phyloP scores from a whole-genome alignment of 2,888 invertebrate species.

The Altica lythri region DNA sequence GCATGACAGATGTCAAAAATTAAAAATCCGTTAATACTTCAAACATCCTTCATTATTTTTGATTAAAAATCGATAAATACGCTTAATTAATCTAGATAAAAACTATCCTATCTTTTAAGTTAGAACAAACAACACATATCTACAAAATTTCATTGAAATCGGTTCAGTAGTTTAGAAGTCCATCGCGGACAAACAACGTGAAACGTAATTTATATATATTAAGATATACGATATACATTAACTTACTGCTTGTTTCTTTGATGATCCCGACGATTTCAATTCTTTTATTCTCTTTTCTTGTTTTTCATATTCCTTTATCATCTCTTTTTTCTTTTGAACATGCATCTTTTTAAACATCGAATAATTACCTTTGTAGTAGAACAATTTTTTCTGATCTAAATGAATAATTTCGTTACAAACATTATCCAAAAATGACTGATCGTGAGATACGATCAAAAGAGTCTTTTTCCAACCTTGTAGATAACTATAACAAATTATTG shows the following conservation, averaged over 20 bases:
- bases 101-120: no score
- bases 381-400: conserved; percentile 90
- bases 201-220: not conserved
- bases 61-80: no score
- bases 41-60: no score
- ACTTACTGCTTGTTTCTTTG: conserved; percentile 86
- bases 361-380: conserved; percentile 97
- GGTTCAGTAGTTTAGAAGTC: no score
- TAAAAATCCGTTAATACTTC: no score
- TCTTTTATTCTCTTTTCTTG: conserved; percentile 97
- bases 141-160: no score
- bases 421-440: conserved; percentile 99
- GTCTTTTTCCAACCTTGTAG: conserved; percentile 99
- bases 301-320: conserved; percentile 96
- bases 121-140: no score
- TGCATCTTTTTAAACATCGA: conserved; percentile 99
- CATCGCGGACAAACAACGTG: no score
- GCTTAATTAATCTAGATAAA: no score
- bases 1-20: no score
- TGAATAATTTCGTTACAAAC: conserved; percentile 99
- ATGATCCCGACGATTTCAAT: conserved; percentile 92
- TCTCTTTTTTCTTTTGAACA: conserved; percentile 92
- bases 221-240: conserved; percentile 1
- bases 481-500: conserved; percentile 66
- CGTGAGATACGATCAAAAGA: conserved; percentile 96